Base-by-base conservation (phyloP, 2,797 vertebrate genomes). In the Sebastes cheni region DNA sequence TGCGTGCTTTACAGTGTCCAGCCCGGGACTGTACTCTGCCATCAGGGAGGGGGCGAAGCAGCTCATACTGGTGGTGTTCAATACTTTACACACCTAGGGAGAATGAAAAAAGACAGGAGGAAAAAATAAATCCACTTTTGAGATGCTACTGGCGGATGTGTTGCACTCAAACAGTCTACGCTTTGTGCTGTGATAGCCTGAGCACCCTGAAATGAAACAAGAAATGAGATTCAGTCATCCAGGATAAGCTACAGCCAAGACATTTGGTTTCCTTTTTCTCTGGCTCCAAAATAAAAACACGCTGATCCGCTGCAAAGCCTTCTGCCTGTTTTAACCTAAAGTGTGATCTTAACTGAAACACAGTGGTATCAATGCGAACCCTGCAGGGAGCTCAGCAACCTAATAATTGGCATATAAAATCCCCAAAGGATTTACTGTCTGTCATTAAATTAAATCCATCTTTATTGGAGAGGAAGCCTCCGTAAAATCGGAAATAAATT, bases 21-120 rank as follows among this genome's bases (percentile, higher is more conserved):
- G 86, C 9, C 96, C 95, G 0, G 97, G 97, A 0, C 92, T 95
- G 92, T 98, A 97, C 82, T 99, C 97, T 0, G 95, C 71, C 60
- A 91, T 93, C 84, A 99, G 95, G 0, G 98, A 97, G 0, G 98
- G 99, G 0, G 98, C 97, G 10, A 97, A 96, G 89, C 98, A 99
- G 69, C 95, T 96, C 93, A 99, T 97, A 0, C 93, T 96, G 6
- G 98, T 99, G 72, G 96, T 92, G 39, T 99, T 99, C 82, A 98
- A 88, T 20, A 96, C 97, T 88, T 96, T 97, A 79, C 99, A 99
- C 59, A 99, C 96, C 98, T 99, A 81, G 36, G 27, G 18, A 58
- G 29, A 22, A 65, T 1, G 11, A 61, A 56, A 1, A 34, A 1
- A 64, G 27, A 46, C 42, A 46, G 7, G 42, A 83, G 36, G 2